phyloP scores from a whole-genome alignment of 2,113 vertebrate species.

The Oryzias javanicus region DNA sequence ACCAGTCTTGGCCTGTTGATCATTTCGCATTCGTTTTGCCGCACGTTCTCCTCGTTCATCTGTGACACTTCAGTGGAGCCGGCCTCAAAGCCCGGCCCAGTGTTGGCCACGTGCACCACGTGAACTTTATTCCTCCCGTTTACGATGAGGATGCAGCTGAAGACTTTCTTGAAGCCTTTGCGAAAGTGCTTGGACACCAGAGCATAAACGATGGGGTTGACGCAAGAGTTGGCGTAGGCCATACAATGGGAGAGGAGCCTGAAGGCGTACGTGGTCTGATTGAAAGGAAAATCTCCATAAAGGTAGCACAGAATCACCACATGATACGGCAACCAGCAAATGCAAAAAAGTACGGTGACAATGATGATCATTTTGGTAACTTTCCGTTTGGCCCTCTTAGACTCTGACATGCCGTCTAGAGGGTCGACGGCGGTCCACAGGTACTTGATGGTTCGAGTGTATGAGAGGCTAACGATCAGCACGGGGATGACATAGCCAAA shows the following conservation, averaged over 20 bases:
- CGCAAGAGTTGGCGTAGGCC: slow-evolving; percentile 89
- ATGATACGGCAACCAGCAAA: slow-evolving; percentile 88
- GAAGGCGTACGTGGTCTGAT: slow-evolving; percentile 85
- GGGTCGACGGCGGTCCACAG: slow-evolving; percentile 88
- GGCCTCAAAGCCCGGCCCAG: slow-evolving; percentile 77
- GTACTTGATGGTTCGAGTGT: slow-evolving; percentile 87
- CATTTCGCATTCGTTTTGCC: slow-evolving; percentile 75
- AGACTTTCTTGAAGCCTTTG: slow-evolving; percentile 89
- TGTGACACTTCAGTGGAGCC: slow-evolving; percentile 82
- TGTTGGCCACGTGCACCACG: slow-evolving; percentile 77
- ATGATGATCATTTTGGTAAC: slow-evolving; percentile 92
- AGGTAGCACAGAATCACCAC: slow-evolving; percentile 85
- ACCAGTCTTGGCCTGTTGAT: slow-evolving; percentile 54
- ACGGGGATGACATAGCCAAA: slow-evolving; percentile 85
- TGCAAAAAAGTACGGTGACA: slow-evolving; percentile 87
- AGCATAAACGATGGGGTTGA: slow-evolving; percentile 88
- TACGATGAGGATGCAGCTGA: slow-evolving; percentile 85
- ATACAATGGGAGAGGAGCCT: slow-evolving; percentile 88
- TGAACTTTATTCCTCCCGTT: slow-evolving; percentile 83
- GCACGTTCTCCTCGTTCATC: slow-evolving; percentile 75
- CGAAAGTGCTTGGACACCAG: slow-evolving; percentile 88
- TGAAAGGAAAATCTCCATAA: slow-evolving; percentile 88
- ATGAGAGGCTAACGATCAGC: slow-evolving; percentile 84
- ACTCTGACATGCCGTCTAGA: slow-evolving; percentile 84
- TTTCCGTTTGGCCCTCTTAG: slow-evolving; percentile 85